A percentile compares a stretch with the other conserved stretches of the same genome.
Conservation (phyloP, 2,113 vertebrate genomes). For the Periophthalmus modestus region DNA sequence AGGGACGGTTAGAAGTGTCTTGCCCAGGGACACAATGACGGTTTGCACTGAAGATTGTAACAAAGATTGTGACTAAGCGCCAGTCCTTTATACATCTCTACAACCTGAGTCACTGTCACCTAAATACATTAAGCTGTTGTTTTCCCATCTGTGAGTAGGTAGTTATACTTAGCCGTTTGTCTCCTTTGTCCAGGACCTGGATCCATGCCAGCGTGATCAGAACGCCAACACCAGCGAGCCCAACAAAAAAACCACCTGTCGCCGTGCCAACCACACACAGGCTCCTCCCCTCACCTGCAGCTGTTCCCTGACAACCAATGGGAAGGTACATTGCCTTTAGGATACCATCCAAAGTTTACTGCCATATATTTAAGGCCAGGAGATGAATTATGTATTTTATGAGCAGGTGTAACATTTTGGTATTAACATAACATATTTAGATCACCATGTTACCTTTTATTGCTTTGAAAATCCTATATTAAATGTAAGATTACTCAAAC, state of each 20-base stretch:
- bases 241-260: constrained; percentile 53
- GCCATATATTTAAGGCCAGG: too few species aligned
- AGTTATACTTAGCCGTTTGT: background rate
- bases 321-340: constrained; percentile 65
- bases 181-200: constrained; percentile 44
- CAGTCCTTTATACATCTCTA: background rate
- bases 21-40: background rate
- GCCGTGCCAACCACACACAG: constrained; percentile 55
- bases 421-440: too few species aligned
- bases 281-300: constrained; percentile 55
- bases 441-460: too few species aligned
- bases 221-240: constrained; percentile 76
- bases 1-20: background rate
- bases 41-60: too few species aligned
- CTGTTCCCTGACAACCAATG: constrained; percentile 70
- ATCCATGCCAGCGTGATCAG: constrained; percentile 60
- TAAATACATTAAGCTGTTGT: background rate
- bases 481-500: too few species aligned
- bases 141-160: background rate
- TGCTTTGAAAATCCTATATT: too few species aligned
- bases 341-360: background rate
- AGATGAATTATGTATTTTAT: too few species aligned
- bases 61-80: too few species aligned
- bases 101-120: background rate
- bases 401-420: too few species aligned